These are phyloP conservation scores for Aphrophora alni DNA, from an alignment of 2,888 invertebrate species.

Conservation along the genomic window DNA sequence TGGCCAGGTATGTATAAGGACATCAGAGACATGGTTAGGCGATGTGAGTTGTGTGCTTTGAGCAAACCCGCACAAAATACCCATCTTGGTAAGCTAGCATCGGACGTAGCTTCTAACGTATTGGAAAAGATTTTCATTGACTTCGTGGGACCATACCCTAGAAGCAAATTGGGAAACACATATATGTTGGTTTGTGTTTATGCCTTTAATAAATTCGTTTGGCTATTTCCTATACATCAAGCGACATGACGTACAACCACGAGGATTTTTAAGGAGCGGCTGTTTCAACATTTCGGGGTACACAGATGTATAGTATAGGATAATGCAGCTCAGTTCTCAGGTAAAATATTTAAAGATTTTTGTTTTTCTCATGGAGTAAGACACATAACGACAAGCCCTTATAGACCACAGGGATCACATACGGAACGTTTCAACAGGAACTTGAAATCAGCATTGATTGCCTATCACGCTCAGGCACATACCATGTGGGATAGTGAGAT, in stretches of 20 bases:
- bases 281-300: conserved; percentile 21
- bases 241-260: not conserved
- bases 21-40: not conserved
- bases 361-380: conserved; percentile 14
- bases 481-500: conserved; percentile 17
- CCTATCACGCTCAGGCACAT: conserved; percentile 11
- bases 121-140: conserved; percentile 23
- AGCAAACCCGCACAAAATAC: conserved; percentile 24
- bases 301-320: conserved; percentile 2
- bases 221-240: conserved; percentile 10
- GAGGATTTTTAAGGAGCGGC: not conserved
- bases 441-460: conserved; percentile 4
- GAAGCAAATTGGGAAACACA: conserved; percentile 9
- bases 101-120: not conserved
- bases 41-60: conserved; percentile 9
- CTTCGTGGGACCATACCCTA: conserved; percentile 9
- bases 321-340: conserved; percentile 10
- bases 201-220: conserved; percentile 11
- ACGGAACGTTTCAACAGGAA: not conserved
- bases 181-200: not conserved
- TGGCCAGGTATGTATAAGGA: conserved; percentile 24
- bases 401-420: not conserved
- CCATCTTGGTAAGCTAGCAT: not conserved
- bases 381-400: not conserved
- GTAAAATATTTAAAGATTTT: not conserved